Conservation (phyloP, 37 sponge, comb jelly and placozoan genomes). For the Oopsacas minuta region DNA sequence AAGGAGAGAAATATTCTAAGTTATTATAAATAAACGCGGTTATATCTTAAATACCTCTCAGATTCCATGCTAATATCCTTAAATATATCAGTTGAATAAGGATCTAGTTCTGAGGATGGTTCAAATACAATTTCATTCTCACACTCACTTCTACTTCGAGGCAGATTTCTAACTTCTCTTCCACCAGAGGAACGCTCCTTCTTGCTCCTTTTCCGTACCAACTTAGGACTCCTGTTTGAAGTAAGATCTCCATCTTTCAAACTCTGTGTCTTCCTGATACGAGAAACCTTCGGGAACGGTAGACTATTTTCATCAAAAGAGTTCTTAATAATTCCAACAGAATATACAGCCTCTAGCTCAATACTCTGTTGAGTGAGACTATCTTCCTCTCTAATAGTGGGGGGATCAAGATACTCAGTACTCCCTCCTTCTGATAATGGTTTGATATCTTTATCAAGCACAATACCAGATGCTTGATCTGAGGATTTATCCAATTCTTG, state of each 20-base stretch:
- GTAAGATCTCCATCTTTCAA: neutral
- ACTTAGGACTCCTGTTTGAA: slow-evolving; percentile 10
- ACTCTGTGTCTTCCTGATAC: neutral
- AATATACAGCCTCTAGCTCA: neutral
- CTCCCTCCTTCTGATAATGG: no score
- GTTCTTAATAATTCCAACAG: neutral
- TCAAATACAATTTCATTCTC: neutral
- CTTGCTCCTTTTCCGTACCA: slow-evolving; percentile 14
- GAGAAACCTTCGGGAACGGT: neutral
- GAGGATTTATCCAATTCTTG: no score
- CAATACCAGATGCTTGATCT: no score
- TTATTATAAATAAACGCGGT: no score
- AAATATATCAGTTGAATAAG: neutral
- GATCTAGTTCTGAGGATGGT: neutral
- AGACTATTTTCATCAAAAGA: neutral
- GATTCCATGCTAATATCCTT: neutral
- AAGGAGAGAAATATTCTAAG: no score
- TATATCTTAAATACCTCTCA: neutral
- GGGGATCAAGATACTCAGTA: no score
- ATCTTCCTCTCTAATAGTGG: neutral
- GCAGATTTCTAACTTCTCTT: neutral
- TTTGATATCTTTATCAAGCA: no score
- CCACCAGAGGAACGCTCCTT: neutral
- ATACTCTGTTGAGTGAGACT: neutral
- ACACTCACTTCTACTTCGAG: neutral